A percentile compares a stretch with the other conserved stretches of the same genome.
Evolutionary conservation across 2,113 vertebrate genomes (phyloP).

Genomic region (Engraulis encrasicolus): DNA sequence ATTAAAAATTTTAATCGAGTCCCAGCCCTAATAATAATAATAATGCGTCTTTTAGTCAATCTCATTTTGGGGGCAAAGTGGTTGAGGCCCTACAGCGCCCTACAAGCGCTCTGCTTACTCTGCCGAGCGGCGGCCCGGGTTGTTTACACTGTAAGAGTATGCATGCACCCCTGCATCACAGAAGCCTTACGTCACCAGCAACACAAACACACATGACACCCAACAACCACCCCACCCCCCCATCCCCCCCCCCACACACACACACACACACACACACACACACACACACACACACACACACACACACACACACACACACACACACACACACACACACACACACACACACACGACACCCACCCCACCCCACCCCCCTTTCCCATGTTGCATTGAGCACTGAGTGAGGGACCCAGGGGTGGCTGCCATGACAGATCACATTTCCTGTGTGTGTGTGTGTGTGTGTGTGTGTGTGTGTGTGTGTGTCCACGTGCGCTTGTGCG

Average conservation of each 20-base stretch:
- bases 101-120: too few relatives aligned
- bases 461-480: too few relatives aligned
- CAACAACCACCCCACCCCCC: too few relatives aligned
- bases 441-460: background rate
- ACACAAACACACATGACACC: background rate
- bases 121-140: too few relatives aligned
- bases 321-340: background rate
- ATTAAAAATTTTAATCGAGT: too few relatives aligned
- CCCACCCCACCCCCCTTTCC: too few relatives aligned
- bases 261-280: background rate
- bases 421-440: background rate
- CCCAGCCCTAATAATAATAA: too few relatives aligned
- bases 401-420: background rate
- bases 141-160: background rate
- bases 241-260: too few relatives aligned
- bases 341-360: background rate
- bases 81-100: too few relatives aligned
- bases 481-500: too few relatives aligned
- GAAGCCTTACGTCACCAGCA: background rate
- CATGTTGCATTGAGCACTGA: background rate
- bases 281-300: background rate
- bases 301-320: background rate
- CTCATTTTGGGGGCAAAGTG: too few relatives aligned
- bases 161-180: background rate
- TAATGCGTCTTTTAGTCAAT: too few relatives aligned